A percentile compares a stretch with the other conserved stretches of the same genome.
These are phyloP conservation scores for Rhopilema esculentum DNA, from an alignment of 30 jellyfish, hydroid and myxozoan species.

Conservation along the genomic window DNA sequence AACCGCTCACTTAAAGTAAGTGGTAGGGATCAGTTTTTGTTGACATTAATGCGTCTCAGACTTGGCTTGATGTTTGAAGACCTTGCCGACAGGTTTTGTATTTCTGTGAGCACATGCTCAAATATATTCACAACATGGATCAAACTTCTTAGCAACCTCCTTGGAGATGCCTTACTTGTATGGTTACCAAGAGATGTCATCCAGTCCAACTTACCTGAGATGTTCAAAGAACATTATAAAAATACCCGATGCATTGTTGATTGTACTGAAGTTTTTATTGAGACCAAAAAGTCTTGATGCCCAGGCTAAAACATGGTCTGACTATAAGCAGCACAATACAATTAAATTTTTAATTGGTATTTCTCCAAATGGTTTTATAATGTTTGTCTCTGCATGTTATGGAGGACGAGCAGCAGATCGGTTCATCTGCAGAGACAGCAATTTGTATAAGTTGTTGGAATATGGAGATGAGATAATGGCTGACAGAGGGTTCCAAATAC, in stretches of 20 bases:
- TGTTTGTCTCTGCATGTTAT: slow-evolving; percentile 54
- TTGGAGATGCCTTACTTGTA: slow-evolving; percentile 9
- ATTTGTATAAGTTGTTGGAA: slow-evolving; percentile 40
- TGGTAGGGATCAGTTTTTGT: slow-evolving; percentile 13
- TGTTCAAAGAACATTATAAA: background rate
- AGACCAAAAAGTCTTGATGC: slow-evolving; percentile 56
- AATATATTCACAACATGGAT: slow-evolving; percentile 38
- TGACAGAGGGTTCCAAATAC: slow-evolving; percentile 43
- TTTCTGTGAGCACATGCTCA: slow-evolving; percentile 13
- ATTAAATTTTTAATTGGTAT: slow-evolving; percentile 54
- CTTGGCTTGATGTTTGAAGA: slow-evolving; percentile 59
- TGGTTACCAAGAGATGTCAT: slow-evolving; percentile 40
- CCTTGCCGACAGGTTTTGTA: slow-evolving; percentile 48
- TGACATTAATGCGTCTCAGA: slow-evolving; percentile 35
- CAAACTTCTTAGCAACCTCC: slow-evolving; percentile 10
- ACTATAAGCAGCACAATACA: slow-evolving; percentile 64
- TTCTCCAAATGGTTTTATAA: slow-evolving; percentile 60
- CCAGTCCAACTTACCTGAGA: slow-evolving; percentile 9
- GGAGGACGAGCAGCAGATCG: slow-evolving; percentile 66
- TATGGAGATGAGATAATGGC: slow-evolving; percentile 65
- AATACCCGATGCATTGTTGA: slow-evolving; percentile 45
- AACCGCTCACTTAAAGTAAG: background rate
- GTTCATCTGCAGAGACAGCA: slow-evolving; percentile 57
- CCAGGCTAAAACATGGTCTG: slow-evolving; percentile 72
- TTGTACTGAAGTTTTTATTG: slow-evolving; percentile 51